Conservation (phyloP, 2,888 invertebrate species). For the Athetis lepigone region DNA sequence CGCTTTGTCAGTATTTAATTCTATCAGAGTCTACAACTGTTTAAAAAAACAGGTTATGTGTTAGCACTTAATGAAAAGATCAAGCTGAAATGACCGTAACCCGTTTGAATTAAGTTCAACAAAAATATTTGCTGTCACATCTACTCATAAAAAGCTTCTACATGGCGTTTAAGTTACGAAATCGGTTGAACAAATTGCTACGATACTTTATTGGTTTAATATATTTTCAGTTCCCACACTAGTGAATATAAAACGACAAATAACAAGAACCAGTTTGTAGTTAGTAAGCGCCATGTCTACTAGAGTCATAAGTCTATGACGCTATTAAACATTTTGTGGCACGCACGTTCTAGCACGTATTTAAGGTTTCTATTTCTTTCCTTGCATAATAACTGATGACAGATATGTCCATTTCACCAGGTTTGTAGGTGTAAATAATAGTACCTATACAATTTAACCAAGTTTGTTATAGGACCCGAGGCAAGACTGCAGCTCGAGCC, state of each 20-base stretch:
- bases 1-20: conserved; percentile 34
- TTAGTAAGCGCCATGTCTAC: conserved; percentile 30
- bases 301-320: conserved; percentile 43
- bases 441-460: too few relatives aligned
- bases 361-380: conserved; percentile 74
- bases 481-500: too few relatives aligned
- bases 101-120: conserved; percentile 37
- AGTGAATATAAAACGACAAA: conserved; percentile 27
- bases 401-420: conserved; percentile 71
- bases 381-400: conserved; percentile 69
- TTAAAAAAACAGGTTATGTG: neutral
- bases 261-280: conserved; percentile 30
- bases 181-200: conserved; percentile 41
- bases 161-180: conserved; percentile 40
- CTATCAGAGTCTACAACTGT: conserved; percentile 37
- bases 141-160: conserved; percentile 34
- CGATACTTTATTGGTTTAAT: conserved; percentile 39
- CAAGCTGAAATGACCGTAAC: neutral
- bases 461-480: too few relatives aligned
- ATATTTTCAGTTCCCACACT: conserved; percentile 29
- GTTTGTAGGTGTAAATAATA: conserved; percentile 18
- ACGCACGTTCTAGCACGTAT: conserved; percentile 68
- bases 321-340: conserved; percentile 56
- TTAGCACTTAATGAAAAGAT: neutral
- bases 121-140: conserved; percentile 20